These are phyloP conservation scores for Rynchops niger DNA, from an alignment of 2,113 vertebrate genomes.

Conservation along the genomic window DNA sequence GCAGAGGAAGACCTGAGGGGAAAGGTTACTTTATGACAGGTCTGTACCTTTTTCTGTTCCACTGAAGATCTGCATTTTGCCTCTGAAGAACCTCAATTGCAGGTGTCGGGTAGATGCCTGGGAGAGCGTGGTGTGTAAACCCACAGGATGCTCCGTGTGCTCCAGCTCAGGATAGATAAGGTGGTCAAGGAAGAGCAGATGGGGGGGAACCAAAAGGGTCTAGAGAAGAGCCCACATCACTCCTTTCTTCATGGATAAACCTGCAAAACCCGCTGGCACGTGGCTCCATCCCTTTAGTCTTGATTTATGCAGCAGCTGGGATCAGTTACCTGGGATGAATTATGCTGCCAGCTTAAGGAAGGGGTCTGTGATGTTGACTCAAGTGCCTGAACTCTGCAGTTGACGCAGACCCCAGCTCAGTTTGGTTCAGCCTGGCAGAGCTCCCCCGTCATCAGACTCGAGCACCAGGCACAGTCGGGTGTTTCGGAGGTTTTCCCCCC, in stretches of 20 bases:
- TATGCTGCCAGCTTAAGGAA: not conserved
- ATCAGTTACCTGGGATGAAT: not conserved
- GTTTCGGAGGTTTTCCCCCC: rapidly evolving
- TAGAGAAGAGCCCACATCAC: not conserved
- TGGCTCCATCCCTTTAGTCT: not conserved
- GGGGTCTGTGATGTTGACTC: not conserved
- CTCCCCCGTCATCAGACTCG: not conserved
- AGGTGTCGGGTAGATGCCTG: not conserved
- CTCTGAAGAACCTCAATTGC: not conserved
- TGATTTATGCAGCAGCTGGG: not conserved
- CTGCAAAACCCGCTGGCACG: not conserved
- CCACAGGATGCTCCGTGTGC: not conserved
- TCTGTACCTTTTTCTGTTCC: not conserved
- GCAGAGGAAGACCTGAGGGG: not conserved
- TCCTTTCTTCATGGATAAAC: not conserved
- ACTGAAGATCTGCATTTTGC: rapidly evolving
- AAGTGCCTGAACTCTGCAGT: not conserved
- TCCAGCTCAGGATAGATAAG: not conserved
- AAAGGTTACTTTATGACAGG: not conserved
- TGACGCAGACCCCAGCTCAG: not conserved
- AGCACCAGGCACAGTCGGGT: not conserved
- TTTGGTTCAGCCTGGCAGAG: not conserved
- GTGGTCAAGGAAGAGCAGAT: not conserved
- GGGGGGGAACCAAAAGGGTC: not conserved
- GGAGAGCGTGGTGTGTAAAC: not conserved